Percentiles rank a stretch among this genome's conserved stretches.
Evolutionary conservation across 2,113 vertebrate genomes (phyloP).

Genomic region (Esox niger): DNA sequence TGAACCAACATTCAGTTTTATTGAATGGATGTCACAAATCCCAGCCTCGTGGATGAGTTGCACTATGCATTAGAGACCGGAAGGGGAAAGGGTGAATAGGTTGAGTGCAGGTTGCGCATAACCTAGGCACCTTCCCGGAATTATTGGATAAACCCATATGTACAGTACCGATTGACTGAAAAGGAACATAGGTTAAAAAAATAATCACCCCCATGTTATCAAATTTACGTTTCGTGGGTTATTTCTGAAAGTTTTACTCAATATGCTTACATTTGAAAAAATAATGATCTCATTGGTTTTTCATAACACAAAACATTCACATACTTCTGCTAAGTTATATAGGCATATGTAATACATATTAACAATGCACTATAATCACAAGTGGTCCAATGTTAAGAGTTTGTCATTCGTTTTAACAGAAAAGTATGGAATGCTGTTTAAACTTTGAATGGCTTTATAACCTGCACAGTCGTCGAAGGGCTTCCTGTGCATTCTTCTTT

Average conservation of each 20-base stretch:
- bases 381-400: slow-evolving; percentile 44
- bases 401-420: slow-evolving; percentile 20
- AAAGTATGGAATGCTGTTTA: not conserved
- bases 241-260: slow-evolving; percentile 8
- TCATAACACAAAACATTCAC: slow-evolving; percentile 14
- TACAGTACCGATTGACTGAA: too few species aligned
- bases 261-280: slow-evolving; percentile 17
- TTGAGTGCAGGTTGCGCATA: too few species aligned
- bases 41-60: too few species aligned
- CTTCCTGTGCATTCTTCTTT: slow-evolving; percentile 15
- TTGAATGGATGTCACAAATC: too few species aligned
- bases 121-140: too few species aligned
- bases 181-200: too few species aligned
- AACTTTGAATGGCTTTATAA: slow-evolving; percentile 14
- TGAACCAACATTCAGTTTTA: too few species aligned
- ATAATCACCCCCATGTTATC: not conserved
- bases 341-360: slow-evolving; percentile 33
- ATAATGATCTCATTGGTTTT: slow-evolving; percentile 7
- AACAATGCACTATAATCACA: slow-evolving; percentile 30
- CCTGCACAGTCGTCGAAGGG: slow-evolving; percentile 12
- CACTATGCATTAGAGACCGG: too few species aligned
- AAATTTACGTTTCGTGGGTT: not conserved
- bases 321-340: slow-evolving; percentile 11
- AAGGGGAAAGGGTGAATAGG: too few species aligned
- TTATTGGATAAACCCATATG: too few species aligned